Evolutionary conservation across 2,888 invertebrate species (phyloP).

Genomic region (Tineola bisselliella): DNA sequence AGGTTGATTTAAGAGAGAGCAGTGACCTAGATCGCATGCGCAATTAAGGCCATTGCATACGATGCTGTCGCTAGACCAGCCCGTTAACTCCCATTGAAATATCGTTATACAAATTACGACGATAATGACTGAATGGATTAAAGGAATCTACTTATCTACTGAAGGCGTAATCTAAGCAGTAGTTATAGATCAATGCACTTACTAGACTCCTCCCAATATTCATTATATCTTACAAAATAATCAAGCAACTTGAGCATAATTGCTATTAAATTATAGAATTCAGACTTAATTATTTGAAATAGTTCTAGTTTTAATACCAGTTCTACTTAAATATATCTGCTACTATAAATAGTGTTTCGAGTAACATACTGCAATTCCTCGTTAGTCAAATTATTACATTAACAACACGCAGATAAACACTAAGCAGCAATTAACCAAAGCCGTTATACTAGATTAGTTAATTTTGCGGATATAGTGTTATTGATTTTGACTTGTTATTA

Average conservation of each 20-base stretch:
- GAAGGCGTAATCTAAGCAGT: no score
- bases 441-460: conserved; percentile 45
- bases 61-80: conserved; percentile 21
- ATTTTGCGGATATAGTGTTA: conserved; percentile 39
- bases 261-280: background rate
- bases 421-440: conserved; percentile 37
- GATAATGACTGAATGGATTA: background rate
- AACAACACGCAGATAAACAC: conserved; percentile 28
- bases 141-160: no score
- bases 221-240: no score
- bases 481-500: background rate
- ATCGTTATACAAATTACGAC: background rate
- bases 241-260: no score
- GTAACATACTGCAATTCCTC: background rate
- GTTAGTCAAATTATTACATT: conserved; percentile 5
- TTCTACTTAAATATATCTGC: background rate
- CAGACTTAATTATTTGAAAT: background rate
- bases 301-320: background rate
- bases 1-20: conserved; percentile 67
- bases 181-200: no score
- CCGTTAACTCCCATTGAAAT: background rate
- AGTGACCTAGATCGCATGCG: conserved; percentile 48
- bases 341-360: background rate
- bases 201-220: no score
- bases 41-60: conserved; percentile 60